phyloP scores from a whole-genome alignment of 2,888 invertebrate genomes.

The Argyresthia albistria region DNA sequence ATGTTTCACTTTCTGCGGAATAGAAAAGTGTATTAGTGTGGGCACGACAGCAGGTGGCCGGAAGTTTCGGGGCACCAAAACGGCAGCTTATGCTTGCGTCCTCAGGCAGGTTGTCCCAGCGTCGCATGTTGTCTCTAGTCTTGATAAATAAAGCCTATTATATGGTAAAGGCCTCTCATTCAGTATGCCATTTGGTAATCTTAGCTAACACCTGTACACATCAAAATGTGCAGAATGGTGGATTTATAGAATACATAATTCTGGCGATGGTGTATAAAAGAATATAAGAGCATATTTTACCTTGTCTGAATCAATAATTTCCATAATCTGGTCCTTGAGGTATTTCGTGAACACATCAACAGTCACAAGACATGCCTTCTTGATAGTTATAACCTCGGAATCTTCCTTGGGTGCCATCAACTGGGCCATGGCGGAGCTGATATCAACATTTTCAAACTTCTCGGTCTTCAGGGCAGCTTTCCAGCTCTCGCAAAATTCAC shows the following conservation, averaged over 20 bases:
- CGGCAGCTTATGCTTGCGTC: too few relatives aligned
- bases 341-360: conserved; percentile 97
- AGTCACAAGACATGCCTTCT: conserved; percentile 93
- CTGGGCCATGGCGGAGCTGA: conserved; percentile 87
- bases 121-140: too few relatives aligned
- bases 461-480: conserved; percentile 82
- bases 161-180: too few relatives aligned
- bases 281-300: conserved; percentile 43
- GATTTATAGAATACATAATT: background rate
- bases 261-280: background rate
- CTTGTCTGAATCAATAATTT: conserved; percentile 97
- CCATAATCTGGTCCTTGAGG: conserved; percentile 97
- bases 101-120: too few relatives aligned
- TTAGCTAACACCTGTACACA: too few relatives aligned
- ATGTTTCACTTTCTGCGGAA: conserved; percentile 92
- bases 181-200: too few relatives aligned
- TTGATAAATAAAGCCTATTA: too few relatives aligned
- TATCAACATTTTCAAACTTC: conserved; percentile 88
- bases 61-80: too few relatives aligned
- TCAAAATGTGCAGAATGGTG: too few relatives aligned
- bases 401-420: conserved; percentile 97
- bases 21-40: conserved; percentile 21
- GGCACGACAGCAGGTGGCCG: too few relatives aligned
- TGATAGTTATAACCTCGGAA: conserved; percentile 88
- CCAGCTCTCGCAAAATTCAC: conserved; percentile 96